These are phyloP conservation scores for Zeugodacus cucurbitae DNA, from an alignment of 1,140 invertebrate species.

Conservation along the genomic window DNA sequence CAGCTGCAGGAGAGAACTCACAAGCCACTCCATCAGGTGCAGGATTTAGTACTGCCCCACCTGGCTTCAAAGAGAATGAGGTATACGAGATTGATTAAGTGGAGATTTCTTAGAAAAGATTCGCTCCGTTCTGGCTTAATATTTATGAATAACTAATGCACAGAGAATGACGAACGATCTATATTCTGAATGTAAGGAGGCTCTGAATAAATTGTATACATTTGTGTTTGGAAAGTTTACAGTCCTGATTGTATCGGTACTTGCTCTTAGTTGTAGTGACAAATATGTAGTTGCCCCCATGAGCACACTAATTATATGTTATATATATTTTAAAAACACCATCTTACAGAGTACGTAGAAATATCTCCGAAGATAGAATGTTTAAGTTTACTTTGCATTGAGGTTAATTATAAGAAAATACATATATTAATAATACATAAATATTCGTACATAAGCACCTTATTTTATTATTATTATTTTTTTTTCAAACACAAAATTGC, in stretches of 20 bases:
- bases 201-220: background rate
- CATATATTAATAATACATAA: conserved; percentile 4
- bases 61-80: conserved; percentile 59
- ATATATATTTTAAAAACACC: conserved; percentile 4
- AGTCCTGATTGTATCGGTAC: background rate
- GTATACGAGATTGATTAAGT: conserved; percentile 63
- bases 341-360: background rate
- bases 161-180: background rate
- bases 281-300: background rate
- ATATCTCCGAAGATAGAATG: background rate
- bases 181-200: background rate
- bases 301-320: background rate
- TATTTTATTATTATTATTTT: background rate
- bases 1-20: conserved; percentile 53
- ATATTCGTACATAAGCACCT: conserved; percentile 14
- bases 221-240: background rate
- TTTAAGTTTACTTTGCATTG: conserved; percentile 11
- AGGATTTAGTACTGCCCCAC: conserved; percentile 31
- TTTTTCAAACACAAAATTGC: background rate
- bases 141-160: background rate
- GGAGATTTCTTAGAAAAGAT: background rate
- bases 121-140: background rate
- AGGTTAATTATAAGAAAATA: conserved; percentile 3
- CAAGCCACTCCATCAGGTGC: conserved; percentile 20
- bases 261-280: background rate